A percentile compares a stretch with the other conserved stretches of the same genome.
These are phyloP conservation scores for Ditylenchus weischeri DNA, from an alignment of 2,888 invertebrate genomes.

Conservation along the genomic window DNA sequence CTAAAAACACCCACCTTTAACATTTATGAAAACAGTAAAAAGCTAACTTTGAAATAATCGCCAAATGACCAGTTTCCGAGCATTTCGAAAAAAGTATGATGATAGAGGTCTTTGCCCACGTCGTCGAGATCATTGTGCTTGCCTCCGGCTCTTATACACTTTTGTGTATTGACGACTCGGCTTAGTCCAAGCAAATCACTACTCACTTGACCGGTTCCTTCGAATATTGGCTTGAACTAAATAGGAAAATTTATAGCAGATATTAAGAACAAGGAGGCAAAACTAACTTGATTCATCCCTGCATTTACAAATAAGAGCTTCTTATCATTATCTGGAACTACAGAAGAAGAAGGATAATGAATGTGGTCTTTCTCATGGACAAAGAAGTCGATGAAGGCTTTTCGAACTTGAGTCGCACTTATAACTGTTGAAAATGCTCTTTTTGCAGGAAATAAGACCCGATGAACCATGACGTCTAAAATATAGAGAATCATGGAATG, in stretches of 20 bases:
- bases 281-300: constrained; percentile 89
- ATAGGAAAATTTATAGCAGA: constrained; percentile 24
- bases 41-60: constrained; percentile 86
- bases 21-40: constrained; percentile 10
- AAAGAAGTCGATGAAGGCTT: constrained; percentile 7
- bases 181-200: constrained; percentile 83
- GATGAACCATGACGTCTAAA: too few relatives aligned
- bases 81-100: constrained; percentile 99
- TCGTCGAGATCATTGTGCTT: constrained; percentile 99
- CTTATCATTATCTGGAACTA: constrained; percentile 65
- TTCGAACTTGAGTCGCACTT: not conserved
- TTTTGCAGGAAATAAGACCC: too few relatives aligned
- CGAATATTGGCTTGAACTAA: constrained; percentile 89
- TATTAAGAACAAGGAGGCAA: not conserved
- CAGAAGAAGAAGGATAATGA: constrained; percentile 5
- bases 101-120: constrained; percentile 98
- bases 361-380: constrained; percentile 6
- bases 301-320: constrained; percentile 91
- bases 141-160: constrained; percentile 72
- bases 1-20: constrained; percentile 59
- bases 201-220: constrained; percentile 88
- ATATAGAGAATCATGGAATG: too few relatives aligned
- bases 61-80: constrained; percentile 99
- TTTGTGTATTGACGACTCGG: constrained; percentile 89
- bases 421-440: too few relatives aligned